Evolutionary conservation across 2,113 vertebrate species (phyloP).

Genomic region (Urocolius indicus): DNA sequence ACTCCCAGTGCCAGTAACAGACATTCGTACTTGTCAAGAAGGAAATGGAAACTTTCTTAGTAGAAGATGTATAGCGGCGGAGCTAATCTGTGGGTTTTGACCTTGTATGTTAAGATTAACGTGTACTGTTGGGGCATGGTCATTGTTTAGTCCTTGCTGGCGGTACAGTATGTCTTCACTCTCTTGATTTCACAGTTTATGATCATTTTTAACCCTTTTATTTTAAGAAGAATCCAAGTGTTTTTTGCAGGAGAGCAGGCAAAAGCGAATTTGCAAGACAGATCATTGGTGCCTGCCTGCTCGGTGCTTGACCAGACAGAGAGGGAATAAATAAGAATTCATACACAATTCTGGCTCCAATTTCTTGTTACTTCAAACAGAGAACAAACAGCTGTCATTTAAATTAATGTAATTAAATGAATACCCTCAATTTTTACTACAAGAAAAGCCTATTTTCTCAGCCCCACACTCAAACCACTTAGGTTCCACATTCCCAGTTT

Average conservation of each 20-base stretch:
- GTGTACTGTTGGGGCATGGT: accelerated
- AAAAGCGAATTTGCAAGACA: background rate
- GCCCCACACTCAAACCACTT: background rate
- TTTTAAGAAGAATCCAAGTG: background rate
- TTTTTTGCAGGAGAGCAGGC: background rate
- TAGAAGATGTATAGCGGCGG: background rate
- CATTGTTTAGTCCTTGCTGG: background rate
- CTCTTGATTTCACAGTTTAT: background rate
- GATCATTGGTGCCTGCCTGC: background rate
- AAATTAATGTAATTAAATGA: background rate
- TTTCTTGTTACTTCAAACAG: background rate
- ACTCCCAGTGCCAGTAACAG: background rate
- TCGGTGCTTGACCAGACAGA: background rate
- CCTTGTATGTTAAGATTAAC: background rate
- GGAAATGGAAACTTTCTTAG: slow-evolving; percentile 21
- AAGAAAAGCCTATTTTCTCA: background rate
- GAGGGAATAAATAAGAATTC: background rate
- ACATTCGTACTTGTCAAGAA: background rate
- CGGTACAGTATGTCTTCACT: background rate
- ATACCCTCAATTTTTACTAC: background rate
- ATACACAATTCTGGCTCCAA: background rate
- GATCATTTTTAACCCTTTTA: background rate
- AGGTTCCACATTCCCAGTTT: background rate
- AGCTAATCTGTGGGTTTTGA: background rate
- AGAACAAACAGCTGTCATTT: background rate